Percentiles rank a stretch among this genome's conserved stretches.
Conservation (phyloP, 92 coral and sea anemone species). For the Paragorgia papillata region DNA sequence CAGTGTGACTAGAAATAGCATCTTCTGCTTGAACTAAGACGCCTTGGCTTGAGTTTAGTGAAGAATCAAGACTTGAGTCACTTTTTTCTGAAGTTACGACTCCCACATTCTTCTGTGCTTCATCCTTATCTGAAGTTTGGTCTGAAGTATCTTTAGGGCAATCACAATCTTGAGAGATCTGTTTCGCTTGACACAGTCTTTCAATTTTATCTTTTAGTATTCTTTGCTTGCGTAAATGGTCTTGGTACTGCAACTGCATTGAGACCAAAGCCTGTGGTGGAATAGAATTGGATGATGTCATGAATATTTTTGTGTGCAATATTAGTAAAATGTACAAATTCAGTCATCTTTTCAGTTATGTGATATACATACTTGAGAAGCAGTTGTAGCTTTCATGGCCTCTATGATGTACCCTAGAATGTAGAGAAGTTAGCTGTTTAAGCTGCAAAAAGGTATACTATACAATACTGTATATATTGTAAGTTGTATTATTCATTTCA, state of each 20-base stretch:
- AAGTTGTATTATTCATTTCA: neutral
- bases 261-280: slow-evolving; percentile 77
- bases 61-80: slow-evolving; percentile 19
- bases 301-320: too few species aligned
- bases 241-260: slow-evolving; percentile 78
- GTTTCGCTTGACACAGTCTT: slow-evolving; percentile 52
- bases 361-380: slow-evolving; percentile 68
- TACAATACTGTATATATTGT: neutral
- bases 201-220: slow-evolving; percentile 76
- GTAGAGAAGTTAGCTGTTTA: neutral
- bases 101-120: neutral
- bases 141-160: neutral
- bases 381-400: slow-evolving; percentile 91
- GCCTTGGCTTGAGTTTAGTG: slow-evolving; percentile 16
- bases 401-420: slow-evolving; percentile 75
- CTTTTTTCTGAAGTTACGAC: neutral
- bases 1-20: neutral
- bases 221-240: slow-evolving; percentile 77
- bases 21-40: neutral
- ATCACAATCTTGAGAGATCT: neutral
- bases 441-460: neutral
- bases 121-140: neutral
- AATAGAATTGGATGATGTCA: neutral
- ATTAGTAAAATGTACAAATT: too few species aligned
- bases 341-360: neutral